A percentile compares a stretch with the other conserved stretches of the same genome.
Evolutionary conservation across 2,797 vertebrate species (phyloP).

Genomic region (Stomatorhinus walkeri): DNA sequence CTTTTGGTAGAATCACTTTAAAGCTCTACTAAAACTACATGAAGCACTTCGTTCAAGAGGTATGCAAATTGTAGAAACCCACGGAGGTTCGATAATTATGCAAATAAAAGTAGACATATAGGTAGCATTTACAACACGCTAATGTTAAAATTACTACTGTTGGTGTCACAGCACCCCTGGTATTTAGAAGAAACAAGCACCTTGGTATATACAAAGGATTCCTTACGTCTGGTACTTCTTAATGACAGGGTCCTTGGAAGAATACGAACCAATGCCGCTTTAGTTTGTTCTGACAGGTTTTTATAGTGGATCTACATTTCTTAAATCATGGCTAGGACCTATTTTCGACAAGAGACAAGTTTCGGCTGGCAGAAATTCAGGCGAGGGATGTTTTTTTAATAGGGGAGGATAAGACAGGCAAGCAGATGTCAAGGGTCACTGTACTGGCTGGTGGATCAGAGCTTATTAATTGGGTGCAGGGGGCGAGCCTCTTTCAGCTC

Average conservation of each 20-base stretch:
- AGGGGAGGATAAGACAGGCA: neutral
- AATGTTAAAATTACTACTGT: neutral
- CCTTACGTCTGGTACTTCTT: neutral
- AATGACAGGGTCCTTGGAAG: neutral
- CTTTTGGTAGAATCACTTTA: neutral
- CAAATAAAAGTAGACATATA: neutral
- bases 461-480: neutral
- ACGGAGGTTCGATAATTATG: neutral
- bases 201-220: neutral
- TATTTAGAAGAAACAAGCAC: neutral
- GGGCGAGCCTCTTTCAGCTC: neutral
- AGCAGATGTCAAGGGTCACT: constrained; percentile 1
- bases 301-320: neutral
- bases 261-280: neutral
- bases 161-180: neutral
- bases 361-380: neutral
- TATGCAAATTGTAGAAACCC: neutral
- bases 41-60: neutral
- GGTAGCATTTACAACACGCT: neutral
- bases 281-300: neutral
- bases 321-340: neutral
- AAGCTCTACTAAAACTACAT: neutral
- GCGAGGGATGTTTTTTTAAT: neutral
- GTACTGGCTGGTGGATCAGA: neutral
- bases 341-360: neutral